phyloP scores from a whole-genome alignment of 2,113 vertebrate genomes.

The Meleagris gallopavo region DNA sequence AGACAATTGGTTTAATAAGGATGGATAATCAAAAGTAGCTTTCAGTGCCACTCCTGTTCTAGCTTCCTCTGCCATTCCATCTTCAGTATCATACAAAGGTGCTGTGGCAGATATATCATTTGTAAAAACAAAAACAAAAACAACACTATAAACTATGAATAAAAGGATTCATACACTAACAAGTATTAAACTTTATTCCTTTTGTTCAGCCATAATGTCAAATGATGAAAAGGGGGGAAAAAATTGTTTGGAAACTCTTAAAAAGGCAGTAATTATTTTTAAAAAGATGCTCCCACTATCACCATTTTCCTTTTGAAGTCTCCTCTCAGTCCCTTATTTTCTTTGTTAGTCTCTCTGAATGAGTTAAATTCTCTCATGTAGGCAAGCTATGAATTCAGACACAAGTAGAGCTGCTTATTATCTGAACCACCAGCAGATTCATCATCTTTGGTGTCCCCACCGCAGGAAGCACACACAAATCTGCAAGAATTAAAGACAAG shows the following conservation, averaged over 20 bases:
- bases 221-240: accelerated
- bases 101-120: neutral
- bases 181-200: neutral
- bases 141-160: neutral
- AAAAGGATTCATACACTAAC: neutral
- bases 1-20: neutral
- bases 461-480: neutral
- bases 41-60: neutral
- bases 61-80: neutral
- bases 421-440: slow-evolving; percentile 7
- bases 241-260: neutral
- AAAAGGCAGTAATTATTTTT: neutral
- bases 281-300: neutral
- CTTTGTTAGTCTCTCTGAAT: neutral
- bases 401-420: neutral
- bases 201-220: neutral
- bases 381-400: neutral
- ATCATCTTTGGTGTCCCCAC: neutral
- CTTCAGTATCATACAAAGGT: neutral
- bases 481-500: slow-evolving; percentile 17
- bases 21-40: neutral
- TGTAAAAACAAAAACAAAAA: neutral
- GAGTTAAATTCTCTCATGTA: neutral
- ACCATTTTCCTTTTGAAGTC: neutral
- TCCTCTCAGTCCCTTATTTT: neutral